These are phyloP conservation scores for Gobiocypris rarus DNA, from an alignment of 2,113 vertebrate genomes.

Conservation along the genomic window DNA sequence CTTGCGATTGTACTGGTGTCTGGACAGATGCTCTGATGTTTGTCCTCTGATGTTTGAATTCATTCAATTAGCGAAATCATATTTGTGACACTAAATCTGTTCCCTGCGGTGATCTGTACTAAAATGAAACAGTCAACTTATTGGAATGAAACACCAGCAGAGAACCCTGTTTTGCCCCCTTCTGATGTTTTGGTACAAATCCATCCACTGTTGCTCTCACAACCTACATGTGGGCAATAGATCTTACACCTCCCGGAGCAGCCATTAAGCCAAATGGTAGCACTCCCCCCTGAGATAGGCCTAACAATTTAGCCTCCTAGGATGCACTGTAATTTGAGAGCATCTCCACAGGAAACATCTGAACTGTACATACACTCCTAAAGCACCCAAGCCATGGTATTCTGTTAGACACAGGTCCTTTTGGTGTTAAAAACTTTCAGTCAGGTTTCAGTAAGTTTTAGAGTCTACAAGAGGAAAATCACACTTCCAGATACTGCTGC, in stretches of 20 bases:
- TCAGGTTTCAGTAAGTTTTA: neutral
- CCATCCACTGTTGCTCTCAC: neutral
- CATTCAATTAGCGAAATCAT: neutral
- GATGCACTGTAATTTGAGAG: conserved; percentile 18
- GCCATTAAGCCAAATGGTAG: conserved; percentile 27
- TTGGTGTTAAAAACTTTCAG: neutral
- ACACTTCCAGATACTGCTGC: neutral
- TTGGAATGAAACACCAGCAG: neutral
- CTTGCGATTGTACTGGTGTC: no score
- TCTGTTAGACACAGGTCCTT: neutral
- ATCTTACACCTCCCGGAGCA: conserved; percentile 15
- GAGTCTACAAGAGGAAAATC: neutral
- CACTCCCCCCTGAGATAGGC: conserved; percentile 32
- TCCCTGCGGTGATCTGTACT: neutral
- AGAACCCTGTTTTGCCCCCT: neutral
- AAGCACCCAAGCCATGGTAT: conserved; percentile 3
- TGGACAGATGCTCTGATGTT: no score
- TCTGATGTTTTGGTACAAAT: neutral
- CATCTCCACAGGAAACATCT: conserved; percentile 18
- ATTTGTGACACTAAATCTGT: neutral
- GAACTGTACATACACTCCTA: conserved; percentile 14
- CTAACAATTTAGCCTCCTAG: neutral
- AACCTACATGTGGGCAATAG: conserved; percentile 23
- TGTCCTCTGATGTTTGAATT: neutral
- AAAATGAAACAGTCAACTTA: neutral